Evolutionary conservation across 2,888 invertebrate genomes (phyloP).

Genomic region (Opisthograptis luteolata): DNA sequence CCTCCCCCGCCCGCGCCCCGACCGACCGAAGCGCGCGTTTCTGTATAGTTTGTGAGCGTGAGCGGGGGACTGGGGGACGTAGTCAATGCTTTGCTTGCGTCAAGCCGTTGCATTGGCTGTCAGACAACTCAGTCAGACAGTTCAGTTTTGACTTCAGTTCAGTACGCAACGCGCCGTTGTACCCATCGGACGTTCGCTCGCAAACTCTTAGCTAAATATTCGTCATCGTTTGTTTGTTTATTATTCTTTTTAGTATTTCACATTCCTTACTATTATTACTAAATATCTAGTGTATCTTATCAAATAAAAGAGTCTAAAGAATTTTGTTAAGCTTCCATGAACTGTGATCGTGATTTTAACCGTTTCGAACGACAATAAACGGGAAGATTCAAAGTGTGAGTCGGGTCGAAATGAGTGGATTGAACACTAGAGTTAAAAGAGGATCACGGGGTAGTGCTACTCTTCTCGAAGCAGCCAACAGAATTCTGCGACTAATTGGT

Average conservation of each 20-base stretch:
- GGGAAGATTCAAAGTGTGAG: constrained; percentile 59
- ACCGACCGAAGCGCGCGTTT: constrained; percentile 64
- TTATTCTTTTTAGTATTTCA: constrained; percentile 55
- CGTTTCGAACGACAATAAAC: constrained; percentile 68
- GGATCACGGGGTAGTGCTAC: constrained; percentile 83
- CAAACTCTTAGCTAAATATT: constrained; percentile 42
- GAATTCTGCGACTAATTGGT: constrained; percentile 81
- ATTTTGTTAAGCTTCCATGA: constrained; percentile 59
- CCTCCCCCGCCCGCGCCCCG: constrained; percentile 43
- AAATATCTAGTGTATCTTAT: constrained; percentile 36
- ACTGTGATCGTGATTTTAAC: constrained; percentile 72
- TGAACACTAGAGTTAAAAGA: constrained; percentile 82
- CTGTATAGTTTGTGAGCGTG: no score
- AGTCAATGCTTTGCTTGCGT: constrained; percentile 67
- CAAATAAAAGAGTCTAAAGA: constrained; percentile 37
- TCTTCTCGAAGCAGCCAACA: constrained; percentile 82
- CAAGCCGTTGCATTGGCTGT: constrained; percentile 41
- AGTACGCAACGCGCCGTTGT: constrained; percentile 75
- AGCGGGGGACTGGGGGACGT: constrained; percentile 61
- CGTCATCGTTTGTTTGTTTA: constrained; percentile 53
- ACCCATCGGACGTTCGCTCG: constrained; percentile 60
- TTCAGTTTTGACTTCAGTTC: constrained; percentile 32
- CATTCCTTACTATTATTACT: constrained; percentile 54
- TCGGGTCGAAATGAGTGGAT: constrained; percentile 82
- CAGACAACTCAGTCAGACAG: constrained; percentile 17